A percentile compares a stretch with the other conserved stretches of the same genome.
Evolutionary conservation across 2,113 vertebrate species (phyloP).

Genomic region (Phalacrocorax brasilianus): DNA sequence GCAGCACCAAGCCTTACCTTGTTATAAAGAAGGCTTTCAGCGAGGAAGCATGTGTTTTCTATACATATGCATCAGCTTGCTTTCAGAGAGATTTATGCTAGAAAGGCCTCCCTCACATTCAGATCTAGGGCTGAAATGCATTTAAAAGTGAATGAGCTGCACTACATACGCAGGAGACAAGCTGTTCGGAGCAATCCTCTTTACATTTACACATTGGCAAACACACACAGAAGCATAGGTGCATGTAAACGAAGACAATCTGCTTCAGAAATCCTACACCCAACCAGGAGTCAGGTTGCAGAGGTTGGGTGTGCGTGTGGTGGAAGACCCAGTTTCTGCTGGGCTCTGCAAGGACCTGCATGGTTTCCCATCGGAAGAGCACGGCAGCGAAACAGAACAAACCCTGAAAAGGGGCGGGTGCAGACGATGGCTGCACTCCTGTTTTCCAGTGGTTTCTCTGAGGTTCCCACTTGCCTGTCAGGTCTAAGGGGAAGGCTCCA

Average conservation of each 20-base stretch:
- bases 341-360: not conserved
- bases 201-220: not conserved
- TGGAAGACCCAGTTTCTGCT: conserved; percentile 31
- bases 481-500: conserved; percentile 29
- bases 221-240: not conserved
- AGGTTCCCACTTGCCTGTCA: not conserved
- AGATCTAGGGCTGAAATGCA: not conserved
- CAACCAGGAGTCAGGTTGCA: not conserved
- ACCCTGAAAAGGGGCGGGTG: not conserved
- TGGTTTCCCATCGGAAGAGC: not conserved
- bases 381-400: not conserved
- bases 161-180: not conserved
- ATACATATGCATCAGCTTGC: conserved; percentile 23
- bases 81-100: conserved; percentile 41
- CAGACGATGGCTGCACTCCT: not conserved
- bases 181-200: conserved; percentile 10
- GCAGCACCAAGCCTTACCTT: conserved; percentile 28
- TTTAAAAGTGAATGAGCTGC: conserved; percentile 34
- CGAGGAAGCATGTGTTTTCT: conserved; percentile 11
- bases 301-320: not conserved
- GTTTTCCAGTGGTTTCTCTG: not conserved
- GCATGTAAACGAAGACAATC: not conserved
- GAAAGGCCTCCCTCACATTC: conserved; percentile 38
- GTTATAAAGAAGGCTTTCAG: conserved; percentile 31
- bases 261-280: conserved; percentile 21